Conservation (phyloP, 2,888 invertebrate species). For the Conops quadrifasciatus region DNA sequence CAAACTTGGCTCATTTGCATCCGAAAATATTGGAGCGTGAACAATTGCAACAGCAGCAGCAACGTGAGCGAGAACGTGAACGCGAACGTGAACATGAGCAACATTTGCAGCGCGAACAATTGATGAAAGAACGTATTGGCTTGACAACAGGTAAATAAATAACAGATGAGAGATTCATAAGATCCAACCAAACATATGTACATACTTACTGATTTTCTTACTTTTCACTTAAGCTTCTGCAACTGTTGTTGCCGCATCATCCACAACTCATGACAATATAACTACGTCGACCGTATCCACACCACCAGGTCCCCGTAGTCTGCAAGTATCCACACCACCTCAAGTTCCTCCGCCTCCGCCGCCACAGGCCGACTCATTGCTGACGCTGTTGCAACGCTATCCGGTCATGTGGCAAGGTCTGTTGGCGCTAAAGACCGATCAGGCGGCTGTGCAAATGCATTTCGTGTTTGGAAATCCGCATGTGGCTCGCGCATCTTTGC, state of each 20-base stretch:
- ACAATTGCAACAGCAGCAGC: conserved; percentile 50
- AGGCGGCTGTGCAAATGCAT: conserved; percentile 98
- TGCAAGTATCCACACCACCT: conserved; percentile 67
- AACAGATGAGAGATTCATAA: not conserved
- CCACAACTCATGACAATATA: conserved; percentile 51
- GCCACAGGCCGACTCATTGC: conserved; percentile 82
- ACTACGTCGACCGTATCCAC: conserved; percentile 45
- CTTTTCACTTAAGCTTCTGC: not conserved
- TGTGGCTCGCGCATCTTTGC: conserved; percentile 88
- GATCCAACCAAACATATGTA: not conserved
- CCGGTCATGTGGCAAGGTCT: conserved; percentile 98
- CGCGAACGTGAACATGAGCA: conserved; percentile 28
- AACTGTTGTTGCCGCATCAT: conserved; percentile 23
- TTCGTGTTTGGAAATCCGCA: conserved; percentile 93
- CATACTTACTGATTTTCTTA: conserved; percentile 1
- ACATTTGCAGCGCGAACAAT: conserved; percentile 37
- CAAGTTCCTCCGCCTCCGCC: conserved; percentile 85
- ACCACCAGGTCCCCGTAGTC: conserved; percentile 49
- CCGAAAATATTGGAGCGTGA: conserved; percentile 61
- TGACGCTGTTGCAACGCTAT: conserved; percentile 86
- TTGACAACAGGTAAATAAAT: conserved; percentile 52
- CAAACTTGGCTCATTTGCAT: conserved; percentile 52
- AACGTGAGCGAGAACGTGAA: conserved; percentile 34
- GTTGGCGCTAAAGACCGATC: conserved; percentile 94
- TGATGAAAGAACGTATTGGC: conserved; percentile 48